Evolutionary conservation across 2,797 vertebrate genomes (phyloP).

Genomic region (Sebastes kiyomatsui): DNA sequence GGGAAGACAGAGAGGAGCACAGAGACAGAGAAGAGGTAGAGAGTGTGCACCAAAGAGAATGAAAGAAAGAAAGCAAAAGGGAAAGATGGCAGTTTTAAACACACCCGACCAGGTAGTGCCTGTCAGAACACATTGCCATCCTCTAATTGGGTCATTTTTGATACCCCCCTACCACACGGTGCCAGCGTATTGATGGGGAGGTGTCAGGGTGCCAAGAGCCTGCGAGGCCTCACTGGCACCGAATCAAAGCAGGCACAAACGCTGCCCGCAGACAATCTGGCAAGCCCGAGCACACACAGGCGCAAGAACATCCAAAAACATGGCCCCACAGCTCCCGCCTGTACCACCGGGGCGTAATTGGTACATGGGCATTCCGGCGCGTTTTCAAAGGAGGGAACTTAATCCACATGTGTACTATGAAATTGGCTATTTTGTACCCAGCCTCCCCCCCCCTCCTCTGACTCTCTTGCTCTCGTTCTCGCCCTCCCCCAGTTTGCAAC

Average conservation of each 20-base stretch:
- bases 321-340: slow-evolving; percentile 73
- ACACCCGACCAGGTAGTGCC: slow-evolving; percentile 81
- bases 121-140: slow-evolving; percentile 82
- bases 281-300: slow-evolving; percentile 74
- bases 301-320: slow-evolving; percentile 75
- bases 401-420: slow-evolving; percentile 88
- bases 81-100: slow-evolving; percentile 58
- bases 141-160: slow-evolving; percentile 86
- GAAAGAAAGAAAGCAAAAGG: slow-evolving; percentile 1
- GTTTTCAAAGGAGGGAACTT: slow-evolving; percentile 83
- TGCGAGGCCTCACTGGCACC: slow-evolving; percentile 79
- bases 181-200: slow-evolving; percentile 77
- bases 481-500: slow-evolving; percentile 63
- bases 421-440: slow-evolving; percentile 85
- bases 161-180: slow-evolving; percentile 71
- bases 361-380: slow-evolving; percentile 83
- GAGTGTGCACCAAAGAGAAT: slow-evolving; percentile 7
- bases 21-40: slow-evolving; percentile 17
- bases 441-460: slow-evolving; percentile 14
- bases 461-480: slow-evolving; percentile 28
- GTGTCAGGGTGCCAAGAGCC: slow-evolving; percentile 76
- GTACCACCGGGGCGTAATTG: slow-evolving; percentile 80
- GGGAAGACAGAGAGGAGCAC: slow-evolving; percentile 6
- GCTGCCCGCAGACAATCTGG: slow-evolving; percentile 81
- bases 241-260: slow-evolving; percentile 76